Base-by-base conservation (phyloP, 2,797 vertebrate genomes). In the Characodon lateralis region DNA sequence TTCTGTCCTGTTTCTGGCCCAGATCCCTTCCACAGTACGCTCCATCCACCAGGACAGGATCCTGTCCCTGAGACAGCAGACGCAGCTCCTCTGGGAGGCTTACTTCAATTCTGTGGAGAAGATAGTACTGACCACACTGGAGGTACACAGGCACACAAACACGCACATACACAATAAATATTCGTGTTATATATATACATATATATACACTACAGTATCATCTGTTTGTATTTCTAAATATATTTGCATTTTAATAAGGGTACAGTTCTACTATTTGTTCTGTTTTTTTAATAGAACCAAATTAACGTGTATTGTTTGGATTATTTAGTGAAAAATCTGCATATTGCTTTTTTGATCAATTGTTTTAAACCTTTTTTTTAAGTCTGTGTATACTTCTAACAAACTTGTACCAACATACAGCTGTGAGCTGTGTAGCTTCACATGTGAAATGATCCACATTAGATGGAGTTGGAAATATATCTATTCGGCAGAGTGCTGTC, bases 21-120 rank as follows among this genome's bases (percentile, higher is more conserved):
- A 99, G 98, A 97, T 99, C 94, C 98, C 98, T 87, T 99, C 98
- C 88, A 99, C 98, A 87, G 97, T 99, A 91, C 97, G 97, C 92
- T 99, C 98, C 96, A 98, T 99, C 93, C 97, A 99, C 96, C 98
- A 97, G 94, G 98, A 99, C 95, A 97, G 97, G 95, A 99, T 99
- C 95, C 95, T 99, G 94, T 97, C 98, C 91, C 96, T 99, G 94
- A 97, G 97, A 93, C 98, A 99, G 94, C 98, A 99, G 95, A 99
- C 98, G 71, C 98, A 99, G 96, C 97, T 99, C 93, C 96, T 99
- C 88, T 99, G 98, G 98, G 98, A 99, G 94, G 98, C 98, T 89
- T 99, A 99, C 95, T 99, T 99, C 96, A 99, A 97, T 94, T 99
- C 98, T 90, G 97, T 99, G 92, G 98, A 99, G 96, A 99, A 97